phyloP scores from a whole-genome alignment of 2,797 vertebrate species.

The Pipistrellus pygmaeus region DNA sequence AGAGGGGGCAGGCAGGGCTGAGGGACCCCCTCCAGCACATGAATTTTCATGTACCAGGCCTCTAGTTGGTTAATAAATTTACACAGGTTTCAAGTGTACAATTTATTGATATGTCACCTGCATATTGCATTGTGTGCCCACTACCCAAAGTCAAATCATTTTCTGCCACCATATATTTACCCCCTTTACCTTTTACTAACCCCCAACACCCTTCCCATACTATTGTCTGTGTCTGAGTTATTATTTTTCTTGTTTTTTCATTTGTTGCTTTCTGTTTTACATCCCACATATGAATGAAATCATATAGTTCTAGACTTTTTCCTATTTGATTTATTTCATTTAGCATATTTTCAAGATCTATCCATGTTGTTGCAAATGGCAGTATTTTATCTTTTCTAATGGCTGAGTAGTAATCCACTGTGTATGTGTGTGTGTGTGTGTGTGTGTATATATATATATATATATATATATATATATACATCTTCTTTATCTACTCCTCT shows the following conservation, averaged over 20 bases:
- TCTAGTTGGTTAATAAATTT: not conserved
- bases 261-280: not conserved
- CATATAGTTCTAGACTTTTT: not conserved
- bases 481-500: not conserved
- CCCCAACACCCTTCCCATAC: not conserved
- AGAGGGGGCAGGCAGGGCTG: no score
- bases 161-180: not conserved
- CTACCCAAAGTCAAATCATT: not conserved
- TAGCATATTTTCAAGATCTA: not conserved
- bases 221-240: not conserved
- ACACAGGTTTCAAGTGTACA: not conserved
- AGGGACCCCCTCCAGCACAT: no score
- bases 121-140: not conserved
- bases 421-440: not conserved
- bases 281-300: not conserved
- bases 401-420: not conserved
- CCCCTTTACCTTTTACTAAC: not conserved
- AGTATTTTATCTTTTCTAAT: not conserved
- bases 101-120: not conserved
- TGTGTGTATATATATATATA: not conserved
- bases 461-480: not conserved
- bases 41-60: no score
- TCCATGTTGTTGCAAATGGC: not conserved
- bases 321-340: not conserved
- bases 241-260: not conserved